Conservation (phyloP, 2,113 vertebrate genomes). For the Tetraodon nigroviridis region DNA sequence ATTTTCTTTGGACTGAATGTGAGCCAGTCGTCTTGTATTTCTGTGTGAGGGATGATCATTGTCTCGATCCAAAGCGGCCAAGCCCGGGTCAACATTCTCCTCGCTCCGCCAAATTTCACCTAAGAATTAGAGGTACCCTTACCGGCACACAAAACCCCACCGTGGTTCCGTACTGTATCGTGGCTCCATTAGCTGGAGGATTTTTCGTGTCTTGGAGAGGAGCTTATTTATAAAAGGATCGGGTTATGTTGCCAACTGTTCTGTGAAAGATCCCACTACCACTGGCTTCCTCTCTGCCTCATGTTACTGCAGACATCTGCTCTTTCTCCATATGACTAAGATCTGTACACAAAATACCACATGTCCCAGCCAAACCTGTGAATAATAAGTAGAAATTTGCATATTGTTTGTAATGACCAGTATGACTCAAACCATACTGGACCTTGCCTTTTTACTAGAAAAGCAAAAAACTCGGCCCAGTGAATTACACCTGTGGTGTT, state of each 20-base stretch:
- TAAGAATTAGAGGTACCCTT: conserved; percentile 47
- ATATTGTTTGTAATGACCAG: conserved; percentile 25
- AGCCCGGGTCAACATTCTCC: conserved; percentile 25
- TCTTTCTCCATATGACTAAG: conserved; percentile 28
- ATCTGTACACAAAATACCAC: conserved; percentile 26
- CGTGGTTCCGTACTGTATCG: conserved; percentile 22
- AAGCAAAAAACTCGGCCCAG: too few relatives aligned
- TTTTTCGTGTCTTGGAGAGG: too few relatives aligned
- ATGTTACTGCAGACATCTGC: conserved; percentile 30
- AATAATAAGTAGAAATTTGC: conserved; percentile 32
- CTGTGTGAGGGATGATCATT: conserved; percentile 27
- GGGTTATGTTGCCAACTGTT: conserved; percentile 15
- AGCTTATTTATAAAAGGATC: not conserved
- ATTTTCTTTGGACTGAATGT: conserved; percentile 23
- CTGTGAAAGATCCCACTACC: conserved; percentile 18
- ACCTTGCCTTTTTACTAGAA: conserved; percentile 5
- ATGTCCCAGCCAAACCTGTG: conserved; percentile 21
- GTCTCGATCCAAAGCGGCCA: conserved; percentile 28
- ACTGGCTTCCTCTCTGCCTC: conserved; percentile 13
- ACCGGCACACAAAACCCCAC: conserved; percentile 29
- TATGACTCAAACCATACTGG: conserved; percentile 12
- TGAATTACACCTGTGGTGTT: too few relatives aligned
- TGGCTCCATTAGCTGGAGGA: conserved; percentile 38
- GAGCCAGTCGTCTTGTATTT: conserved; percentile 22
- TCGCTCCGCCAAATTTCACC: conserved; percentile 33